Base-by-base conservation (phyloP, 2,797 vertebrate genomes). In the Lateolabrax maculatus region DNA sequence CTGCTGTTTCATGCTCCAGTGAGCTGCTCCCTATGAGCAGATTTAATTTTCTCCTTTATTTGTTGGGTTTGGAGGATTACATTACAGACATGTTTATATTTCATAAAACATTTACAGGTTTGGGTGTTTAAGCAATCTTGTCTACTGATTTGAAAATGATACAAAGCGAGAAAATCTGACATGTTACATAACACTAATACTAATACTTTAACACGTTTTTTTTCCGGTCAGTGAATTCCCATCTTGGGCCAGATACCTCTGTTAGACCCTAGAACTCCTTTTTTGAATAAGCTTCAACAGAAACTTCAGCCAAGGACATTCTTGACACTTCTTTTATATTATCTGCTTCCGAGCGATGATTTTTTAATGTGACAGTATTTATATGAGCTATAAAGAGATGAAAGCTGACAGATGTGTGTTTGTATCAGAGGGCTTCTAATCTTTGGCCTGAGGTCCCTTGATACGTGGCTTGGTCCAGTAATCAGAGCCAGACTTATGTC, bases 341-440 rank as follows among this genome's bases (percentile, higher is more conserved):
- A 74, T 51, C 21, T 71, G 21, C 69, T 64, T 63, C 41, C 64
- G 36, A 75, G 13, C 4, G 19, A 53, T 61, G 41, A 52, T 36
- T 75, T 70, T 10, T 56, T 68, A 68, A 46, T 36, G 13, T 69
- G 51, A 62, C 63, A 57, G 61, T 49, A 48, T 83, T 71, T 25
- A 65, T 52, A 21, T 36, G 39, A 77, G 39, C 27, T 9, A 31
- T 74, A 76, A 70, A 76, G 18, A 71, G 65, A 60, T 83, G 39
- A 84, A 75, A 77, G 58, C 69, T 58, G 36, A 75, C 68, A 81
- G 39, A 75, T 71, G 71, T 71, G 16, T 13, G 61, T 55, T 85
- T 84, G 25, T 60, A 80, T 81, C 53, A 51, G 52, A 75, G 55
- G 31, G 37, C 34, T 9, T 81, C 25, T 79, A 48, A 78, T 85